Evolutionary conservation across 2,113 vertebrate genomes (phyloP).

Genomic region (Eleginops maclovinus): DNA sequence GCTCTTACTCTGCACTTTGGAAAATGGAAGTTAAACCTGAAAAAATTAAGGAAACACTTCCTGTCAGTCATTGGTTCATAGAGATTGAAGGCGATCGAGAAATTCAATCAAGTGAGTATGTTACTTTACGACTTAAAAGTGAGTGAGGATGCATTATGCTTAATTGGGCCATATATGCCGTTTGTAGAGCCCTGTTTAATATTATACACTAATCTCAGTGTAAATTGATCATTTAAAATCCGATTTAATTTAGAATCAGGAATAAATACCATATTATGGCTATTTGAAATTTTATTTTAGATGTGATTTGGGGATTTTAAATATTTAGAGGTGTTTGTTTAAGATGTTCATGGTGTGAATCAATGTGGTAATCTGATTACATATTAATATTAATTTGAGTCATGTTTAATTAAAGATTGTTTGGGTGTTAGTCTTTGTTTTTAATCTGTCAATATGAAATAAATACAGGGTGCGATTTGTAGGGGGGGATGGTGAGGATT

Average conservation of each 20-base stretch:
- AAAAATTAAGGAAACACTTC: neutral
- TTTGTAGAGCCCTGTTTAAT: neutral
- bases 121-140: neutral
- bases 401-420: neutral
- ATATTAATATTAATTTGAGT: neutral
- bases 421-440: neutral
- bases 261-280: neutral
- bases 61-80: neutral
- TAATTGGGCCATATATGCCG: too few species aligned
- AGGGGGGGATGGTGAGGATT: too few species aligned
- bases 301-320: neutral
- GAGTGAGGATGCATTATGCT: neutral
- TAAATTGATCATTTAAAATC: neutral
- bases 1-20: too few species aligned
- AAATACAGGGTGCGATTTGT: too few species aligned
- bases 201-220: neutral
- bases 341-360: neutral
- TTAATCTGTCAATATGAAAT: conserved; percentile 7
- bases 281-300: too few species aligned
- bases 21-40: too few species aligned
- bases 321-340: neutral
- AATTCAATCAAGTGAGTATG: neutral
- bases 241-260: neutral
- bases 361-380: neutral
- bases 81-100: neutral